These are phyloP conservation scores for Metacarcinus magister DNA, from an alignment of 2,888 invertebrate genomes.

Conservation along the genomic window DNA sequence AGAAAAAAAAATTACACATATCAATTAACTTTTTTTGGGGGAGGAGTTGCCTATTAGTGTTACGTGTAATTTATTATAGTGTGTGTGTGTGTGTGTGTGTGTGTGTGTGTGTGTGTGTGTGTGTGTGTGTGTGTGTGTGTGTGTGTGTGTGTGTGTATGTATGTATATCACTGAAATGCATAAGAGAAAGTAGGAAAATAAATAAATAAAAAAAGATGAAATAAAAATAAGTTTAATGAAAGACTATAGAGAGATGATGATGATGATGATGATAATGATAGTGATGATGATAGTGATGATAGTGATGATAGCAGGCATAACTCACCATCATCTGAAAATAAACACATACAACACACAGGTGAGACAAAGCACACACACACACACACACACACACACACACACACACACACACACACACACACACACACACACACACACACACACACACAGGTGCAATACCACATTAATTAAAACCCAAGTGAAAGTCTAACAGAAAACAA, in stretches of 20 bases:
- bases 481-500: not conserved
- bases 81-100: conserved; percentile 65
- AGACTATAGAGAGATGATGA: not conserved
- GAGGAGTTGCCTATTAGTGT: conserved; percentile 33
- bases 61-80: not conserved
- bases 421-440: too few relatives aligned
- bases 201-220: not conserved
- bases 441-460: not conserved
- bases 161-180: not conserved
- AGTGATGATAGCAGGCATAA: not conserved
- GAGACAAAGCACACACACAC: too few relatives aligned
- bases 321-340: not conserved
- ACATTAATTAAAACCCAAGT: not conserved
- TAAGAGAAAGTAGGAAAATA: not conserved
- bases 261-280: not conserved
- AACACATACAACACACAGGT: too few relatives aligned
- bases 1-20: not conserved
- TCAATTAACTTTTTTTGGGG: not conserved
- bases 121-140: conserved; percentile 48
- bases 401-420: too few relatives aligned
- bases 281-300: not conserved
- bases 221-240: not conserved
- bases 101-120: conserved; percentile 62
- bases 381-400: too few relatives aligned
- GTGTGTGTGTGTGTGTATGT: not conserved